Conservation (phyloP, 2,888 invertebrate species). For the Napeogenes sylphis region DNA sequence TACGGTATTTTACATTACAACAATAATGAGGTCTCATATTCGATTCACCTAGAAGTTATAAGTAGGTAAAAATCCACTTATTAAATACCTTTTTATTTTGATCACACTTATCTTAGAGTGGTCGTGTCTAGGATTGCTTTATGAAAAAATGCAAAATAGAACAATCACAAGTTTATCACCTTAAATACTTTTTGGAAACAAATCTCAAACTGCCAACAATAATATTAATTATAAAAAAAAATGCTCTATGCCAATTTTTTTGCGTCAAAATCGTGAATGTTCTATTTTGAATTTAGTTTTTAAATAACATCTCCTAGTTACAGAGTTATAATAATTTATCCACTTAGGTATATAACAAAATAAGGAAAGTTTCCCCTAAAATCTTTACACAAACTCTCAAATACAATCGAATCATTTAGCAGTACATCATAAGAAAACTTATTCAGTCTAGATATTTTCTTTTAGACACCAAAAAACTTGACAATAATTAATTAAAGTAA, state of each 20-base stretch:
- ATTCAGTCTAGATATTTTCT: constrained; percentile 75
- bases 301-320: constrained; percentile 48
- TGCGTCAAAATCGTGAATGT: constrained; percentile 16
- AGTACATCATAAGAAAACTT: constrained; percentile 51
- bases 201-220: constrained; percentile 12
- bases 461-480: constrained; percentile 64
- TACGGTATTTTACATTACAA: constrained; percentile 36
- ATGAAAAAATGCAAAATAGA: constrained; percentile 18
- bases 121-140: constrained; percentile 59
- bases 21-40: constrained; percentile 59
- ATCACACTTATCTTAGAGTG: constrained; percentile 48
- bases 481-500: constrained; percentile 54
- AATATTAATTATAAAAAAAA: not conserved
- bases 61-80: constrained; percentile 66
- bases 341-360: constrained; percentile 21
- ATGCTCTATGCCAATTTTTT: not conserved
- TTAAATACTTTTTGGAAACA: constrained; percentile 14
- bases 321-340: constrained; percentile 55
- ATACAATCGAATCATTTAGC: constrained; percentile 27
- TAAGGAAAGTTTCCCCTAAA: constrained; percentile 32
- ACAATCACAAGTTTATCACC: constrained; percentile 14
- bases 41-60: constrained; percentile 58
- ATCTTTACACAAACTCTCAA: constrained; percentile 34
- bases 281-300: constrained; percentile 35
- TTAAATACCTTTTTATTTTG: constrained; percentile 58